These are phyloP conservation scores for Patella depressa DNA, from an alignment of 2,888 invertebrate genomes.

Conservation along the genomic window DNA sequence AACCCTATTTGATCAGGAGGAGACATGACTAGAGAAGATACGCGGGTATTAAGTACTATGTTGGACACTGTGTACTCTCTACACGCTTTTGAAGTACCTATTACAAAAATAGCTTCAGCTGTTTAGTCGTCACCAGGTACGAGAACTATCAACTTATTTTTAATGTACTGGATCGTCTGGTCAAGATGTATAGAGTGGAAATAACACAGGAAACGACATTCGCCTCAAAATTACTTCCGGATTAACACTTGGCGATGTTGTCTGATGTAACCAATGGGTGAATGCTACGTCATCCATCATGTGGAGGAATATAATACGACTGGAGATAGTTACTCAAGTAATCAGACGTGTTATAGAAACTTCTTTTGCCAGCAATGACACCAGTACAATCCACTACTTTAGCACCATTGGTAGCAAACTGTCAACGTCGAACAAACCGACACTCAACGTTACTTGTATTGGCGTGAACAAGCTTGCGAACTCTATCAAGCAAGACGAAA, in stretches of 20 bases:
- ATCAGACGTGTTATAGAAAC: no score
- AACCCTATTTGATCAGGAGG: no score
- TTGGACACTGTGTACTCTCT: no score
- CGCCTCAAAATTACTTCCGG: background rate
- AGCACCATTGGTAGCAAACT: no score
- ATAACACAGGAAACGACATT: background rate
- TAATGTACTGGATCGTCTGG: background rate
- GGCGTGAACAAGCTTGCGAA: no score
- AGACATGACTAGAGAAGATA: no score
- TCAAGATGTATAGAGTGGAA: background rate
- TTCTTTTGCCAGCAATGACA: no score
- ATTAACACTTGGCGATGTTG: background rate
- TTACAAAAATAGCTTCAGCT: no score
- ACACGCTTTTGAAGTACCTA: no score
- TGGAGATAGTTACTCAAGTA: background rate
- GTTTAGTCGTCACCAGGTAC: background rate
- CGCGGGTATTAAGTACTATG: no score
- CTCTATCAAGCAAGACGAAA: no score
- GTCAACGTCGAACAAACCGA: background rate
- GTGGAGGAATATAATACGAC: background rate
- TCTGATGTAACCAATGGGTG: background rate
- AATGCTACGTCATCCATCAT: background rate
- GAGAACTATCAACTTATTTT: background rate
- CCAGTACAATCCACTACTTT: no score
- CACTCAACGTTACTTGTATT: background rate